Conservation (phyloP, 2,888 invertebrate genomes). For the Parthenolecanium corni region DNA sequence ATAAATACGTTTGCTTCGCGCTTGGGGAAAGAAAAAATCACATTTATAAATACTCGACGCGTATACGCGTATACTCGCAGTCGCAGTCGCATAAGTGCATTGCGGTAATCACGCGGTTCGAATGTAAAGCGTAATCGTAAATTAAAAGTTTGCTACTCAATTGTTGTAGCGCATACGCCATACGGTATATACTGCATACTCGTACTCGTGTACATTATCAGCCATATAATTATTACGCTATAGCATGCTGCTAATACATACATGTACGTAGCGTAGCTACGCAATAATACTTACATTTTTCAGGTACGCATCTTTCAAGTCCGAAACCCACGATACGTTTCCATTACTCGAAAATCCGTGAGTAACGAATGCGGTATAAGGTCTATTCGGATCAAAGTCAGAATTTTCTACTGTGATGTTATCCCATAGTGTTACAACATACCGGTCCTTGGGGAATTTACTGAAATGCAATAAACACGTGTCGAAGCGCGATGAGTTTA, state of each 20-base stretch:
- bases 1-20: constrained; percentile 50
- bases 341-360: constrained; percentile 54
- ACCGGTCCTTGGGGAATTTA: constrained; percentile 30
- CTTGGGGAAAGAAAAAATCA: constrained; percentile 38
- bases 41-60: no score
- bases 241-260: no score
- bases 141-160: no score
- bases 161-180: no score
- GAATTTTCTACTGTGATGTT: constrained; percentile 42
- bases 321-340: constrained; percentile 47
- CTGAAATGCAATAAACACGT: constrained; percentile 9
- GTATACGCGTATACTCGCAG: no score
- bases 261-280: not conserved
- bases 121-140: no score
- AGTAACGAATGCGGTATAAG: constrained; percentile 46
- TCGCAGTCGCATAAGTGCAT: no score
- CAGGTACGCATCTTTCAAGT: constrained; percentile 48
- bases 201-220: no score
- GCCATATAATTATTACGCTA: no score
- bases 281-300: constrained; percentile 42
- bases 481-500: no score
- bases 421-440: constrained; percentile 32
- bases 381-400: constrained; percentile 41
- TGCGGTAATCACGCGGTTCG: no score
- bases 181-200: no score